A percentile compares a stretch with the other conserved stretches of the same genome.
Conservation (phyloP, 2,888 invertebrate species). For the Lasioglossum vierecki region DNA sequence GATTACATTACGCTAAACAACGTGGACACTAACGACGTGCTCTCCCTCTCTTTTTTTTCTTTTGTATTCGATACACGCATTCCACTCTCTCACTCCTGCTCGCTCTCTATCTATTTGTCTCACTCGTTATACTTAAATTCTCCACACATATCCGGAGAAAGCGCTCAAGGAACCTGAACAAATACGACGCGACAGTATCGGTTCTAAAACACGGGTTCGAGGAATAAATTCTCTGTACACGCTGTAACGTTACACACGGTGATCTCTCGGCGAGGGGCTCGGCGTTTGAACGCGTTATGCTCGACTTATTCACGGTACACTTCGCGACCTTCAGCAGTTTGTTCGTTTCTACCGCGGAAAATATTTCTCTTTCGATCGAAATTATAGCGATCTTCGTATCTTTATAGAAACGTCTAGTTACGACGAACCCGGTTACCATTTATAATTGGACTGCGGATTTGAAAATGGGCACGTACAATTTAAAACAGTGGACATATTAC, state of each 20-base stretch:
- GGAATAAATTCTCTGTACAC: slow-evolving; percentile 38
- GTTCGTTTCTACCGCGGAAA: slow-evolving; percentile 1
- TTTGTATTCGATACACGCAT: slow-evolving; percentile 40
- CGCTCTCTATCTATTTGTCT: slow-evolving; percentile 6
- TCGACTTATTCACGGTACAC: slow-evolving; percentile 4
- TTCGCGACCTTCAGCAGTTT: slow-evolving; percentile 1
- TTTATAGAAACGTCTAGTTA: not conserved
- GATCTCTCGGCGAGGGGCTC: slow-evolving; percentile 38
- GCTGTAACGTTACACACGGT: slow-evolving; percentile 24
- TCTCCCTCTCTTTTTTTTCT: not conserved
- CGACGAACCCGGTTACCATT: not conserved
- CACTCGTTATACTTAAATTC: not conserved
- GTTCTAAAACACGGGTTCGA: slow-evolving; percentile 28
- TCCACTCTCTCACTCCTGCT: slow-evolving; percentile 26
- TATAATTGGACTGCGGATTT: too few relatives aligned
- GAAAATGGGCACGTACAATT: too few relatives aligned
- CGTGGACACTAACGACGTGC: slow-evolving; percentile 33
- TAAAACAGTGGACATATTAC: too few relatives aligned
- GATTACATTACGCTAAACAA: slow-evolving; percentile 49
- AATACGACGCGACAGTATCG: slow-evolving; percentile 43
- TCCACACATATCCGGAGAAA: slow-evolving; percentile 13
- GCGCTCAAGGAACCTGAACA: slow-evolving; percentile 33
- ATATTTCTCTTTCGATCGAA: not conserved
- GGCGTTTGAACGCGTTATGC: slow-evolving; percentile 27
- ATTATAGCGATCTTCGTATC: not conserved